Percentiles rank a stretch among this genome's conserved stretches.
Evolutionary conservation across 2,888 invertebrate species (phyloP).

Genomic region (Drosophila percnosoma): DNA sequence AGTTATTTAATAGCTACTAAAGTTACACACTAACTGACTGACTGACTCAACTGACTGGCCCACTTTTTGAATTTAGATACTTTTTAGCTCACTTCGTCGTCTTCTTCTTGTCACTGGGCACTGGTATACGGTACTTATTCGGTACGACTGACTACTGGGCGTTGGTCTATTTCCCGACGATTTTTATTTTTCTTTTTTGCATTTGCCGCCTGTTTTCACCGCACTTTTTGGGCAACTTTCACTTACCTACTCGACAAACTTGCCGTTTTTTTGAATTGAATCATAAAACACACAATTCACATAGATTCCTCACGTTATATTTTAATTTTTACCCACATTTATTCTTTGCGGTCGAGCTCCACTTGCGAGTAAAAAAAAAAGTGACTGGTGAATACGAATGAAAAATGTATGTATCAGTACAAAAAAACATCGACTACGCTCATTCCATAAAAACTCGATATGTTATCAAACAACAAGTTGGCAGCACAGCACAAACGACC

Average conservation of each 20-base stretch:
- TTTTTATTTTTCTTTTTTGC: conserved; percentile 42
- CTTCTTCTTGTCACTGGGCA: conserved; percentile 37
- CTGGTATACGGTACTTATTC: conserved; percentile 13
- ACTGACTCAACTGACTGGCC: conserved; percentile 44
- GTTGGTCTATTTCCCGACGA: conserved; percentile 65
- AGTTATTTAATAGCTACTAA: conserved; percentile 45
- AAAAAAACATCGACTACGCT: conserved; percentile 21
- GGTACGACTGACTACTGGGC: conserved; percentile 56
- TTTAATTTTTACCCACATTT: conserved; percentile 60
- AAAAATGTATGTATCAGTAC: conserved; percentile 72
- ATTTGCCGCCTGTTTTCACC: conserved; percentile 51
- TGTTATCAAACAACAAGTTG: conserved; percentile 13
- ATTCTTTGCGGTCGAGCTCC: conserved; percentile 72
- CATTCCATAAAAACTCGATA: conserved; percentile 1
- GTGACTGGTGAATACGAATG: conserved; percentile 60
- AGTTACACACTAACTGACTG: conserved; percentile 18
- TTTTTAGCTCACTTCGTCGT: conserved; percentile 45
- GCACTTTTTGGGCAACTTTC: conserved; percentile 47
- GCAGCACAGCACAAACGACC: conserved; percentile 12
- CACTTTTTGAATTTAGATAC: conserved; percentile 66
- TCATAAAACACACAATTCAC: conserved; percentile 70
- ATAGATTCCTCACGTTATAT: conserved; percentile 60
- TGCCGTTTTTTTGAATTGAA: conserved; percentile 66
- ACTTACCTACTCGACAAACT: conserved; percentile 73
- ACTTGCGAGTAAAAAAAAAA: conserved; percentile 73